Evolutionary conservation across 2,888 invertebrate genomes (phyloP).

Genomic region (Orchestes rusci): DNA sequence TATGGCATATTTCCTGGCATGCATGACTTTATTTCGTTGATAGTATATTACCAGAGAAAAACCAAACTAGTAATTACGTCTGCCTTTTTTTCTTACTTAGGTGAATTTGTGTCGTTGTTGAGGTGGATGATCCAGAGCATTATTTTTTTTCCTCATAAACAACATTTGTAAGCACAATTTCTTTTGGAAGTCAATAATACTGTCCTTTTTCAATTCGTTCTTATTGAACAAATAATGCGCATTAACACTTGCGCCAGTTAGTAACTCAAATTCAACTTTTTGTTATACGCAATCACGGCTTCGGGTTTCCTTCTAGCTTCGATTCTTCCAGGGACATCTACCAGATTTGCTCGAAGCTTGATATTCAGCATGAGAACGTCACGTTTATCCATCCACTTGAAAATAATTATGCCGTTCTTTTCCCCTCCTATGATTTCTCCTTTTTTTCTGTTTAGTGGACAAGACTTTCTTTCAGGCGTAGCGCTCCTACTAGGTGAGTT

Average conservation of each 20-base stretch:
- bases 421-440: not conserved
- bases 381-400: not conserved
- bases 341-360: constrained; percentile 1
- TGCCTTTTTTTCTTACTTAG: not conserved
- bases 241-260: not conserved
- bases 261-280: constrained; percentile 1
- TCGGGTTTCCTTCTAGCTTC: constrained; percentile 4
- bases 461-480: not conserved
- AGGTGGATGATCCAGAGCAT: not conserved
- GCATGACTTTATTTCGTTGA: not conserved
- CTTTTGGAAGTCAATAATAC: not conserved
- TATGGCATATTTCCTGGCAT: not conserved
- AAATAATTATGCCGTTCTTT: not conserved
- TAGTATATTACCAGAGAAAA: not conserved
- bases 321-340: constrained; percentile 6
- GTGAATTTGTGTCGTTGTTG: not conserved
- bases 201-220: not conserved
- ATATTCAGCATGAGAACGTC: not conserved
- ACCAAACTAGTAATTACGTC: too few relatives aligned
- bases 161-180: not conserved
- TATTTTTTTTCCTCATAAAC: not conserved
- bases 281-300: constrained; percentile 5
- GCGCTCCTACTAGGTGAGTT: not conserved
- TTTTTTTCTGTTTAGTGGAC: too few relatives aligned
- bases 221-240: not conserved